Conservation (phyloP, 1,140 invertebrate species). For the Doryteuthis pealeii region DNA sequence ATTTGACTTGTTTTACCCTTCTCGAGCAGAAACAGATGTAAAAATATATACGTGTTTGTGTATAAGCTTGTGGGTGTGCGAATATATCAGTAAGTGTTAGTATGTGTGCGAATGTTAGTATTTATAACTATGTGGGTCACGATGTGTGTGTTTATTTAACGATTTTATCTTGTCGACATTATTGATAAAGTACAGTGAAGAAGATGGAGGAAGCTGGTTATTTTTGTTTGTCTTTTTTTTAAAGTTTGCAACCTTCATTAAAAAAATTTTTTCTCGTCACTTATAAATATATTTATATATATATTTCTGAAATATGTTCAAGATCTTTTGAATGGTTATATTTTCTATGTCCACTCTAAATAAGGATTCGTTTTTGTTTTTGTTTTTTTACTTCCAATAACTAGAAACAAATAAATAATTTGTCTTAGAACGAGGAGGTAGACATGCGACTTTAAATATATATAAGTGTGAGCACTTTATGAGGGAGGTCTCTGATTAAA, state of each 20-base stretch:
- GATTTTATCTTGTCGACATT: background rate
- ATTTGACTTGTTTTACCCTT: background rate
- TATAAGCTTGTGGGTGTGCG: constrained; percentile 25
- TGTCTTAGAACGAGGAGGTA: too few species aligned
- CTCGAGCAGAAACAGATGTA: background rate
- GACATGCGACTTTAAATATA: too few species aligned
- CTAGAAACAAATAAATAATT: too few species aligned
- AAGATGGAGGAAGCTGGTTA: background rate
- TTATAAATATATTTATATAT: background rate
- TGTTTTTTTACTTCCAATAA: too few species aligned
- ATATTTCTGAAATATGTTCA: background rate
- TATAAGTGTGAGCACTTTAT: too few species aligned
- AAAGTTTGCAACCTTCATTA: background rate
- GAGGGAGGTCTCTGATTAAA: too few species aligned
- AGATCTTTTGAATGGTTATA: background rate
- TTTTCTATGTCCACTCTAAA: too few species aligned
- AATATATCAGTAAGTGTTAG: too few species aligned
- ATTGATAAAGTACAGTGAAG: background rate
- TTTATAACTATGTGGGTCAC: constrained; percentile 29
- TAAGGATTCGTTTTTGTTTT: too few species aligned
- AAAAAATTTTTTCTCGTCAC: background rate
- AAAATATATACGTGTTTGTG: constrained; percentile 22
- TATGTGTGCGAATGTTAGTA: constrained; percentile 30
- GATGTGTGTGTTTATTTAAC: constrained; percentile 27
- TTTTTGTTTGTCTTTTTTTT: background rate